A percentile compares a stretch with the other conserved stretches of the same genome.
Evolutionary conservation across 2,888 invertebrate species (phyloP).

Genomic region (Drosophila seclusa): DNA sequence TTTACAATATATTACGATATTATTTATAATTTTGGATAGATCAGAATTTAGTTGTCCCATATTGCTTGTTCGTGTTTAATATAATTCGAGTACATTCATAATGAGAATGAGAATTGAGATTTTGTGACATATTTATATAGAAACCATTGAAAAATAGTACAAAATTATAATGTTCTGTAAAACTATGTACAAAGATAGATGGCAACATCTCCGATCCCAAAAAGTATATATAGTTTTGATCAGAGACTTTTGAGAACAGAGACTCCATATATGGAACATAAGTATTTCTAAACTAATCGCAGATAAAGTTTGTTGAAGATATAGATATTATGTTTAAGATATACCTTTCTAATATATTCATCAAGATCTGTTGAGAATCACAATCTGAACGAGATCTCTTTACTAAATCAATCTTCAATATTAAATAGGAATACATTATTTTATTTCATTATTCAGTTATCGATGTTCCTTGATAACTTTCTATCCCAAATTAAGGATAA

Average conservation of each 20-base stretch:
- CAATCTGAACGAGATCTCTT: neutral
- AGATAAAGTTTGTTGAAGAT: neutral
- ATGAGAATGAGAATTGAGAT: too few species aligned
- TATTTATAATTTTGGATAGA: neutral
- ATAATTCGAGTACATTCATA: too few species aligned
- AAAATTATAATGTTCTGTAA: neutral
- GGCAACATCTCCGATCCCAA: neutral
- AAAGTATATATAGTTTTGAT: neutral
- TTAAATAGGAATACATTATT: neutral
- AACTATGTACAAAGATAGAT: neutral
- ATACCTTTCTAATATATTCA: too few species aligned
- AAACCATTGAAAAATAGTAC: neutral
- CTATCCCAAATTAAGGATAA: neutral
- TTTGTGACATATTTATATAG: too few species aligned
- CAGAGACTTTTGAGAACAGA: neutral
- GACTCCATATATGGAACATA: neutral
- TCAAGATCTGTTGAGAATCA: too few species aligned
- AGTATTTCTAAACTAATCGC: neutral
- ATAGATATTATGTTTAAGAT: too few species aligned
- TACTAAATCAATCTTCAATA: neutral
- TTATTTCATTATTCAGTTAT: neutral
- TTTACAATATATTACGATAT: neutral
- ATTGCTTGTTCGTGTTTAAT: too few species aligned
- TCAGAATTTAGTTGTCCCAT: neutral
- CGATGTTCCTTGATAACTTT: neutral